Percentiles rank a stretch among this genome's conserved stretches.
Conservation (phyloP, 2,797 vertebrate species). For the Anguilla marmorata region DNA sequence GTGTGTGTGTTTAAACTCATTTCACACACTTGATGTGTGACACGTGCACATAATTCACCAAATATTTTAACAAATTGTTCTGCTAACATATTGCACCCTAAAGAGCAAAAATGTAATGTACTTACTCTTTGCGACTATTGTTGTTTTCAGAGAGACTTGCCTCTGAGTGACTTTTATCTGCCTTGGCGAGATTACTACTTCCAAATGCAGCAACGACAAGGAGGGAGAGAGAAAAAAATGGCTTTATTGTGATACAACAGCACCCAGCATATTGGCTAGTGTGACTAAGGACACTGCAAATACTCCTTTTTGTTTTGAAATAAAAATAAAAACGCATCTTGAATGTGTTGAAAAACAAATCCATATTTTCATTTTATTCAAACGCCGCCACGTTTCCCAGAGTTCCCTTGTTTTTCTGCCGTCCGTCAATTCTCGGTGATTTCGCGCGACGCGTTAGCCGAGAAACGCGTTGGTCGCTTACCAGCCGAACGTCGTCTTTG, state of each 20-base stretch:
- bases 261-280: background rate
- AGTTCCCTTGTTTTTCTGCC: background rate
- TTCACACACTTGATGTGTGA: background rate
- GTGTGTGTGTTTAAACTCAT: background rate
- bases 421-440: background rate
- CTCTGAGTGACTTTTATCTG: conserved; percentile 51
- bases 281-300: background rate
- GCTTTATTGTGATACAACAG: background rate
- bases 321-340: background rate
- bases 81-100: background rate
- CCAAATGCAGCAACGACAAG: conserved; percentile 6
- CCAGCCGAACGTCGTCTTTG: conserved; percentile 85
- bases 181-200: conserved; percentile 46
- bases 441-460: background rate
- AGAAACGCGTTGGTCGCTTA: conserved; percentile 57
- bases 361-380: background rate
- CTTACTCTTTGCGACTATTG: conserved; percentile 59
- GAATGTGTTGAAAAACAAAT: background rate
- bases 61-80: background rate
- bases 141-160: conserved; percentile 52
- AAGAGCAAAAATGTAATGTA: conserved; percentile 28
- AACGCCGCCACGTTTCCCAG: background rate
- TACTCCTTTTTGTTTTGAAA: background rate
- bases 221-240: conserved; percentile 23
- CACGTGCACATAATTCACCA: background rate